Evolutionary conservation across 1,140 invertebrate genomes (phyloP).

Genomic region (Trachymyrmex cornetzi): DNA sequence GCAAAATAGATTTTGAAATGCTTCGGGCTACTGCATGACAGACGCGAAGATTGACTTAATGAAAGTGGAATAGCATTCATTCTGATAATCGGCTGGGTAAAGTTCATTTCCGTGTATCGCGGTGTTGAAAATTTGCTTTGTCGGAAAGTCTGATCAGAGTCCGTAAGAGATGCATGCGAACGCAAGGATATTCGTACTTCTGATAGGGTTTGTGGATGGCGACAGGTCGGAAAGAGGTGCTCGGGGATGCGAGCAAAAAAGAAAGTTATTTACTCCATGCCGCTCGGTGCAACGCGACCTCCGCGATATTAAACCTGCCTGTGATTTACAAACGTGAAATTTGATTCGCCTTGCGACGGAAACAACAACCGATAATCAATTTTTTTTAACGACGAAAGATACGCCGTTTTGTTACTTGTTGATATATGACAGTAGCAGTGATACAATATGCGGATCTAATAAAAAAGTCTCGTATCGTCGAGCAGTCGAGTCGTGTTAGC

Average conservation of each 20-base stretch:
- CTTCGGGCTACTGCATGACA: constrained; percentile 7
- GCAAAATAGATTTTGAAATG: constrained; percentile 18
- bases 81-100: constrained; percentile 36
- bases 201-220: neutral
- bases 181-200: neutral
- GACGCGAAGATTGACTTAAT: constrained; percentile 32
- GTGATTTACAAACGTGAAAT: constrained; percentile 79
- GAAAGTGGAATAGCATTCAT: constrained; percentile 28
- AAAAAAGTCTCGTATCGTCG: constrained; percentile 1
- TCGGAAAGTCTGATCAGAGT: constrained; percentile 16
- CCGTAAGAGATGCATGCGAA: constrained; percentile 20
- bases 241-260: constrained; percentile 48
- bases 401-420: constrained; percentile 70
- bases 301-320: constrained; percentile 74
- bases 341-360: constrained; percentile 74
- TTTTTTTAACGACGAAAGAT: constrained; percentile 69
- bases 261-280: constrained; percentile 65
- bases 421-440: constrained; percentile 7
- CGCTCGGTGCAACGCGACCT: constrained; percentile 44
- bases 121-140: constrained; percentile 27
- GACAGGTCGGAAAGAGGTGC: neutral
- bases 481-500: neutral
- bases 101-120: constrained; percentile 48
- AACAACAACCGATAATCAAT: constrained; percentile 77
- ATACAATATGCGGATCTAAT: neutral